A percentile compares a stretch with the other conserved stretches of the same genome.
Evolutionary conservation across 2,113 vertebrate genomes (phyloP).

Genomic region (Mandrillus leucophaeus): DNA sequence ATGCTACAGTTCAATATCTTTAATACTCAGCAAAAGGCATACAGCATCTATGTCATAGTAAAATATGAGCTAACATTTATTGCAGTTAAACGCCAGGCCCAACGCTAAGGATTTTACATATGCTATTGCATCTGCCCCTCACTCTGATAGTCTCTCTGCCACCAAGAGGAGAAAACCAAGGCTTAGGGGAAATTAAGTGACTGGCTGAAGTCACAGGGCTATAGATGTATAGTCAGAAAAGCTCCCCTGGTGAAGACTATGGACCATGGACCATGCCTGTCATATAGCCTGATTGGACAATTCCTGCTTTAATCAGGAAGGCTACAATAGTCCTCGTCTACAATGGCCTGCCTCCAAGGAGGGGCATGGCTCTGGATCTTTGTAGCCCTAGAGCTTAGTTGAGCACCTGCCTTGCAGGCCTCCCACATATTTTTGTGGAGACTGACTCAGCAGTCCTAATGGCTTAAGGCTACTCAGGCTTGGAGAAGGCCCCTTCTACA

Average conservation of each 20-base stretch:
- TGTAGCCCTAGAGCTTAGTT: background rate
- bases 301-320: background rate
- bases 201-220: background rate
- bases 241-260: background rate
- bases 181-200: background rate
- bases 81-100: background rate
- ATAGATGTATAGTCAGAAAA: background rate
- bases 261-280: accelerated
- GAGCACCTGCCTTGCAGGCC: background rate
- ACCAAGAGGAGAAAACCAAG: background rate
- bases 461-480: background rate
- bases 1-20: background rate
- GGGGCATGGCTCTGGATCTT: background rate
- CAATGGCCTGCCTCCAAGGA: background rate
- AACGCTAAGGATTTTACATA: background rate
- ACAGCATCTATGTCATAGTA: background rate
- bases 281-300: background rate
- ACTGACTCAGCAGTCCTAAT: background rate
- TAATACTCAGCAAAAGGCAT: background rate
- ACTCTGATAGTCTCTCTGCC: background rate
- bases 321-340: background rate
- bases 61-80: background rate
- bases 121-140: background rate
- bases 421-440: background rate
- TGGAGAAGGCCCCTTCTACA: background rate